Conservation (phyloP, 2,888 invertebrate genomes). For the Nebria salina region DNA sequence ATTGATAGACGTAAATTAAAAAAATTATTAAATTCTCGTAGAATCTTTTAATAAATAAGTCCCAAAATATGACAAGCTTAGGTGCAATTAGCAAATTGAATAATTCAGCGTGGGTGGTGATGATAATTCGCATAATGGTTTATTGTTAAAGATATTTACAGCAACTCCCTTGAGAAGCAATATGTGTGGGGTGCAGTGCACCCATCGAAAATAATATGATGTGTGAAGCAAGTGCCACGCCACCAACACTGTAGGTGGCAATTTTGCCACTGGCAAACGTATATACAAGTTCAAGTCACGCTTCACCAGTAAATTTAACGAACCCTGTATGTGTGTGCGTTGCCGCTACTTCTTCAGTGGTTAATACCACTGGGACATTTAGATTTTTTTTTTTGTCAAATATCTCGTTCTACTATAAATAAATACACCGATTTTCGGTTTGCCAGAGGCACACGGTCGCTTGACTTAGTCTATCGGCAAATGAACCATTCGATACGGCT, state of each 20-base stretch:
- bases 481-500: neutral
- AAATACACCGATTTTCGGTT: constrained; percentile 18
- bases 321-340: constrained; percentile 9
- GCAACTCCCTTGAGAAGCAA: too few species aligned
- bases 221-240: constrained; percentile 2
- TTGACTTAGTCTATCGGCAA: neutral
- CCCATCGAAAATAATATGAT: neutral
- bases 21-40: neutral
- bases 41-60: neutral
- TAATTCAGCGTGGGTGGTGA: neutral
- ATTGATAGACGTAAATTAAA: too few species aligned
- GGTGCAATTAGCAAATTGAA: neutral
- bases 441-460: constrained; percentile 8
- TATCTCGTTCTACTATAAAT: constrained; percentile 20
- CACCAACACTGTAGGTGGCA: constrained; percentile 27
- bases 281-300: constrained; percentile 6
- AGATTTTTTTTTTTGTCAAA: constrained; percentile 31
- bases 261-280: neutral
- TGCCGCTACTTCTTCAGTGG: constrained; percentile 24
- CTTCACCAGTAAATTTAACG: constrained; percentile 25
- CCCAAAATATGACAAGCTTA: neutral
- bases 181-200: too few species aligned
- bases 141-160: too few species aligned
- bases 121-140: neutral
- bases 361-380: neutral